These are phyloP conservation scores for Cheumatopsyche charites DNA, from an alignment of 1,140 invertebrate species.

Conservation along the genomic window DNA sequence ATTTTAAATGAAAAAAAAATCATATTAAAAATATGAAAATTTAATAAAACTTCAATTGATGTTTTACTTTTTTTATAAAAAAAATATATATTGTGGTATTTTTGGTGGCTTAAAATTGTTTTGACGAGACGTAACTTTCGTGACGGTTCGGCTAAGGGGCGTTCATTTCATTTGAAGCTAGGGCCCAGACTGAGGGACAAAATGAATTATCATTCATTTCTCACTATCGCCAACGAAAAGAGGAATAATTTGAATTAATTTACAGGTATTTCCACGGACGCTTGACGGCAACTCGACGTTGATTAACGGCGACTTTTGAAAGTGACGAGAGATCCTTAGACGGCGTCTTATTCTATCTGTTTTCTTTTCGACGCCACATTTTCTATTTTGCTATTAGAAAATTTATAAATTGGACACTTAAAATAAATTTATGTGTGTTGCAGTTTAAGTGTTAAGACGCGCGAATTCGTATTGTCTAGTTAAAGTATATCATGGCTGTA, in stretches of 20 bases:
- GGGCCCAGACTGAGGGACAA: conserved; percentile 21
- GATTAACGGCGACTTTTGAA: conserved; percentile 39
- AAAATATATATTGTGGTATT: neutral
- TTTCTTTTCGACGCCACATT: too few species aligned
- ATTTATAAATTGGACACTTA: too few species aligned
- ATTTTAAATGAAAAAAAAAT: too few species aligned
- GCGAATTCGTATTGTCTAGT: too few species aligned
- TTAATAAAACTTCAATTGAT: neutral
- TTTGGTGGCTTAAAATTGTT: neutral
- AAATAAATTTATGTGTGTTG: too few species aligned
- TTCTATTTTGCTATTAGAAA: too few species aligned
- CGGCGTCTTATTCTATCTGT: too few species aligned
- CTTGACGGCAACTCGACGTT: conserved; percentile 41
- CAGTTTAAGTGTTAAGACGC: too few species aligned
- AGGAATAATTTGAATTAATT: conserved; percentile 47
- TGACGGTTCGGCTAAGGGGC: neutral
- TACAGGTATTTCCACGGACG: conserved; percentile 41
- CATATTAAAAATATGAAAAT: too few species aligned
- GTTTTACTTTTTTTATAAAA: neutral
- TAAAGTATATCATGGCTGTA: too few species aligned
- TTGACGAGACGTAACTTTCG: conserved; percentile 2
- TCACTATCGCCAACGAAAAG: conserved; percentile 43
- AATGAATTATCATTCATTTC: conserved; percentile 48
- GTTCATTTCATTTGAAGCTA: conserved; percentile 11
- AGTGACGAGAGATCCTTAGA: neutral